Percentiles rank a stretch among this genome's conserved stretches.
Conservation (phyloP, 2,888 invertebrate genomes). For the Archips crataeganus region DNA sequence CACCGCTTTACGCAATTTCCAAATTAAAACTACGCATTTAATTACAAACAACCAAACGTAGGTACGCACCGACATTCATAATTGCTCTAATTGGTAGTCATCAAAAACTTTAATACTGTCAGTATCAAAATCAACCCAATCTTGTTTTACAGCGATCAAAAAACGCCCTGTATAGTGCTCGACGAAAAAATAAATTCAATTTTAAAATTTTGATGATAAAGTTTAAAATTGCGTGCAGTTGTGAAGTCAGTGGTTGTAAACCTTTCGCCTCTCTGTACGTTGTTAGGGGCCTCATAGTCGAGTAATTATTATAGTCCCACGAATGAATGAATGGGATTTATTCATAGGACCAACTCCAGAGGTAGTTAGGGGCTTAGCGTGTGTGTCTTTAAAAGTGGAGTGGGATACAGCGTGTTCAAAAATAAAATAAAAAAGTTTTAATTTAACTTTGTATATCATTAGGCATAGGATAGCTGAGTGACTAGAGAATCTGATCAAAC, state of each 20-base stretch:
- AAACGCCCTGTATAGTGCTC: background rate
- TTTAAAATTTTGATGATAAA: background rate
- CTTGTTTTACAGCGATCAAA: constrained; percentile 5
- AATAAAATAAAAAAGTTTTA: background rate
- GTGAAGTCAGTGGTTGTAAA: constrained; percentile 21
- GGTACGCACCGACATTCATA: constrained; percentile 13
- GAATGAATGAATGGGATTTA: constrained; percentile 53
- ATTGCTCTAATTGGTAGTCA: constrained; percentile 37
- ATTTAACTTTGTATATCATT: too few species aligned
- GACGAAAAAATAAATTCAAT: background rate
- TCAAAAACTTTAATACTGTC: constrained; percentile 35
- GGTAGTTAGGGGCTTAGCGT: constrained; percentile 38
- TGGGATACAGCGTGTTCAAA: constrained; percentile 44
- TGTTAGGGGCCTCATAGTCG: constrained; percentile 39
- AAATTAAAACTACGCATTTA: background rate
- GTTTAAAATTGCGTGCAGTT: background rate
- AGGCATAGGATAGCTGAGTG: too few species aligned
- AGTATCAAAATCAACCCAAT: constrained; percentile 34
- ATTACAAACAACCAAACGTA: background rate
- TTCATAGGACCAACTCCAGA: constrained; percentile 53
- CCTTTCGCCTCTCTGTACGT: constrained; percentile 28
- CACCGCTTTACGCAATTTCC: too few species aligned
- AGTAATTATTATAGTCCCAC: constrained; percentile 57
- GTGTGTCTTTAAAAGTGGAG: constrained; percentile 43
- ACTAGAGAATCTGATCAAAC: too few species aligned